Evolutionary conservation across 2,888 invertebrate genomes (phyloP).

Genomic region (Automeris io): DNA sequence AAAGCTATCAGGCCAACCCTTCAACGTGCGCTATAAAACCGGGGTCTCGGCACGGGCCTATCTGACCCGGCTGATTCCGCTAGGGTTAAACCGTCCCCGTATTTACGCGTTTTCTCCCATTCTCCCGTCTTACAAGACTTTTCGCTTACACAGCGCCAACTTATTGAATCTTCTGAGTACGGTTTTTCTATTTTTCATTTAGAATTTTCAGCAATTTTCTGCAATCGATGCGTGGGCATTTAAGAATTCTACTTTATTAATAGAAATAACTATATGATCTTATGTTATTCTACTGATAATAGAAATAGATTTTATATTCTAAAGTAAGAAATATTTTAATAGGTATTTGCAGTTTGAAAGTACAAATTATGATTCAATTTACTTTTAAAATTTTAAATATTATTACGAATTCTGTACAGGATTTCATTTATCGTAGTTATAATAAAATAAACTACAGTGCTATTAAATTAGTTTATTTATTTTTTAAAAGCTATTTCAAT

Average conservation of each 20-base stretch:
- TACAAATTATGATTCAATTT: too few relatives aligned
- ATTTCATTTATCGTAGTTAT: too few relatives aligned
- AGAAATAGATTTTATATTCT: too few relatives aligned
- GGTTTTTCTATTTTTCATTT: constrained; percentile 5
- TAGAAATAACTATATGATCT: too few relatives aligned
- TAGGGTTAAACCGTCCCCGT: constrained; percentile 9
- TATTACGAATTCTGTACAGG: too few relatives aligned
- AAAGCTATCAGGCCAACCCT: constrained; percentile 10
- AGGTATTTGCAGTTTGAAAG: too few relatives aligned
- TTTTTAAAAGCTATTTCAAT: too few relatives aligned
- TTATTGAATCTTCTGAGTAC: constrained; percentile 9
- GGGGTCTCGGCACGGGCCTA: constrained; percentile 8
- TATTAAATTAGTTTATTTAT: too few relatives aligned
- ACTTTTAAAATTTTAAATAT: too few relatives aligned
- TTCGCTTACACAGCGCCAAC: constrained; percentile 12
- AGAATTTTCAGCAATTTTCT: constrained; percentile 2
- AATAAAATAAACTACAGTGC: too few relatives aligned
- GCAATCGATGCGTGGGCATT: neutral
- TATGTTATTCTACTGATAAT: too few relatives aligned
- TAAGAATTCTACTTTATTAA: constrained; percentile 1
- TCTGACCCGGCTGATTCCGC: constrained; percentile 9
- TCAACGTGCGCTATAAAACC: constrained; percentile 11
- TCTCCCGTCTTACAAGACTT: constrained; percentile 18
- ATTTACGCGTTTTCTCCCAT: constrained; percentile 1
- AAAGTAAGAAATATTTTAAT: too few relatives aligned